Percentiles rank a stretch among this genome's conserved stretches.
These are phyloP conservation scores for Ctenoplectra terminalis DNA, from an alignment of 1,140 invertebrate species.

Conservation along the genomic window DNA sequence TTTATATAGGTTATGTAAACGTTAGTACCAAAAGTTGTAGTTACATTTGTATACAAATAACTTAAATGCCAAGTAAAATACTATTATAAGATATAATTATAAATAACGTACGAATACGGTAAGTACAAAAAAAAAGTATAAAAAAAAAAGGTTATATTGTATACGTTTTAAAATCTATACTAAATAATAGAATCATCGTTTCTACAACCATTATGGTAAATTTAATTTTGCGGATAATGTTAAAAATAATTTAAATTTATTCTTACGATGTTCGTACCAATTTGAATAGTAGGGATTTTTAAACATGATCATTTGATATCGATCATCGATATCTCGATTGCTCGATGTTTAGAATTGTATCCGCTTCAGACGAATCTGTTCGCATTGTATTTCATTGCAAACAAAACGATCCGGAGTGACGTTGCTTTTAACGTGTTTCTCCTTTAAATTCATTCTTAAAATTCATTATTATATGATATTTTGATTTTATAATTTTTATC, in stretches of 20 bases:
- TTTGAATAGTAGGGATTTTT: neutral
- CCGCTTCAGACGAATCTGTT: conserved; percentile 19
- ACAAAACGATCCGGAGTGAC: conserved; percentile 12
- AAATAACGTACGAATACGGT: neutral
- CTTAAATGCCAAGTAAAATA: neutral
- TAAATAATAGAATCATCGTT: neutral
- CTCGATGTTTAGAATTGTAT: neutral
- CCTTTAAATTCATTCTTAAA: neutral
- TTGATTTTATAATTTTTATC: too few species aligned
- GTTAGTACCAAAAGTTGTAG: neutral
- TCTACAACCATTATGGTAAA: too few species aligned
- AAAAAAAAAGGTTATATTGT: neutral
- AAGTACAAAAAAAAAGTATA: neutral
- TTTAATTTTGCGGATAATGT: neutral
- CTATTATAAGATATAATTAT: neutral
- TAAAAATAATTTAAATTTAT: neutral
- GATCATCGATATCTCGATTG: conserved; percentile 37
- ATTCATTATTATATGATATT: neutral
- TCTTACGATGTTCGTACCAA: neutral
- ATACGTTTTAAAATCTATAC: neutral
- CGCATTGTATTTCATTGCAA: conserved; percentile 4
- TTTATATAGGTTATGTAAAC: conserved; percentile 24
- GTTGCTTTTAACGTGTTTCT: neutral
- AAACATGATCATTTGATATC: conserved; percentile 4
- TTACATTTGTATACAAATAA: neutral